Percentiles rank a stretch among this genome's conserved stretches.
Conservation (phyloP, 2,113 vertebrate species). For the Cnemophilus loriae region DNA sequence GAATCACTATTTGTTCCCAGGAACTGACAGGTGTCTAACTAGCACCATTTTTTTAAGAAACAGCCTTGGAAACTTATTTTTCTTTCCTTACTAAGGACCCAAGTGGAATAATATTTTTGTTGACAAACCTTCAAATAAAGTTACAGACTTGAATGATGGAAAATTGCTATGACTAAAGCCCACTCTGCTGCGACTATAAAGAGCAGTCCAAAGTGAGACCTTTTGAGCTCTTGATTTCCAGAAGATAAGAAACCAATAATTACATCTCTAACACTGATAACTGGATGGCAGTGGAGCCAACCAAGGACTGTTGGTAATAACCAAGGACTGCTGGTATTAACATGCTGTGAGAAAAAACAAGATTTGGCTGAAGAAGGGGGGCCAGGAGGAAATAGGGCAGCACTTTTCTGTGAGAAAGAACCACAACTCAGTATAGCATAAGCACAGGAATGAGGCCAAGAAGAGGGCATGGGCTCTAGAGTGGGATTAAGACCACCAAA, state of each 20-base stretch:
- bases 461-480: neutral
- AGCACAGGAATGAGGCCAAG: neutral
- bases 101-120: neutral
- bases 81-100: neutral
- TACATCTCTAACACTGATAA: neutral
- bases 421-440: neutral
- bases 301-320: neutral
- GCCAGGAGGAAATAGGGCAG: neutral
- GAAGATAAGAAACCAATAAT: no score
- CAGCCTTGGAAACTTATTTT: neutral
- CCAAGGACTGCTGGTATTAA: neutral
- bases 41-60: neutral
- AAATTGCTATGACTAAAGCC: neutral
- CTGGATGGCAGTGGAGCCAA: neutral
- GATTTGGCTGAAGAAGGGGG: neutral
- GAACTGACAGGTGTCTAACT: neutral
- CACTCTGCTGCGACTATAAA: rapidly evolving
- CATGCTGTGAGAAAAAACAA: neutral
- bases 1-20: neutral
- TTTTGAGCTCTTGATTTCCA: neutral
- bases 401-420: neutral
- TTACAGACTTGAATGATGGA: neutral
- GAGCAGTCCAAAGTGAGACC: neutral
- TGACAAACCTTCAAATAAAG: neutral
- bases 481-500: neutral